Conservation (phyloP, 2,888 invertebrate species). For the Meloe dianella region DNA sequence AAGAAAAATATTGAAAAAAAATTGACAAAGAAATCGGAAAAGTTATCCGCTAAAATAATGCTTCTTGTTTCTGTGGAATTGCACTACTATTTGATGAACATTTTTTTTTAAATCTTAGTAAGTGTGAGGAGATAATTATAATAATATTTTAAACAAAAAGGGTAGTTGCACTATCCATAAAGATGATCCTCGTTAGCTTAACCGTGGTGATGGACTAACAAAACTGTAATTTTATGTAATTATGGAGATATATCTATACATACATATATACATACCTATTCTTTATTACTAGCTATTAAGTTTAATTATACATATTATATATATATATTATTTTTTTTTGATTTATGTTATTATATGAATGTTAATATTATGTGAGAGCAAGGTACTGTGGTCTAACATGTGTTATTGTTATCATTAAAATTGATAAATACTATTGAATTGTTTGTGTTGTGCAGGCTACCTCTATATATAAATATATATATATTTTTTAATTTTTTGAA, state of each 20-base stretch:
- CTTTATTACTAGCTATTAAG: constrained; percentile 51
- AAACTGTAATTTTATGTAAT: constrained; percentile 56
- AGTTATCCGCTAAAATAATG: constrained; percentile 19
- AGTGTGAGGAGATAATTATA: constrained; percentile 22
- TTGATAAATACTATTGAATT: constrained; percentile 47
- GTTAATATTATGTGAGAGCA: constrained; percentile 50
- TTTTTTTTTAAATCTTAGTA: constrained; percentile 26
- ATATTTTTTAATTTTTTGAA: constrained; percentile 31
- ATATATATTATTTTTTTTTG: constrained; percentile 40
- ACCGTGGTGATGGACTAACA: constrained; percentile 60
- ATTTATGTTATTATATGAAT: constrained; percentile 45
- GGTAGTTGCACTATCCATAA: background rate
- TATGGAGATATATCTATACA: constrained; percentile 46
- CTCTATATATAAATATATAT: constrained; percentile 41
- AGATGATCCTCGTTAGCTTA: constrained; percentile 49
- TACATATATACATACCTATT: constrained; percentile 42
- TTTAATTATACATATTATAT: constrained; percentile 52
- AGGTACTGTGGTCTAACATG: constrained; percentile 54
- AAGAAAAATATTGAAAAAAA: background rate
- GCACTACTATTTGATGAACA: constrained; percentile 25
- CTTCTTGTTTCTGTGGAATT: constrained; percentile 22
- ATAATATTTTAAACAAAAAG: background rate
- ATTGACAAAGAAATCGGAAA: background rate
- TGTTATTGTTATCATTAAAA: constrained; percentile 51
- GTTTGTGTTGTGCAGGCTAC: constrained; percentile 54